Base-by-base conservation (phyloP, 2,113 vertebrate genomes). In the Indicator maculatus region DNA sequence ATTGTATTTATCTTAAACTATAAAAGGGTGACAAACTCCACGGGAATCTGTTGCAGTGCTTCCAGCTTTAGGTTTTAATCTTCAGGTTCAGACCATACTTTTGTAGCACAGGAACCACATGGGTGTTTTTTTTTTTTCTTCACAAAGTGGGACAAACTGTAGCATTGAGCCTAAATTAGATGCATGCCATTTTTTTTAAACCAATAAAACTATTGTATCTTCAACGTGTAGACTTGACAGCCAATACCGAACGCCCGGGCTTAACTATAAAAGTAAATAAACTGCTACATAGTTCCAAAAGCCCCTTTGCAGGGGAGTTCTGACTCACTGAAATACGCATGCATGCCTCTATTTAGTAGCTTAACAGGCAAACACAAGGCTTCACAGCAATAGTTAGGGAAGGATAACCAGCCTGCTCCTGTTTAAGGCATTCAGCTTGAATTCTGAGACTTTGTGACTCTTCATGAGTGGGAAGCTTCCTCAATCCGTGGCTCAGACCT, bases 1-100 rank as follows among this genome's bases (percentile, higher is more conserved):
- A 93, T 95, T 98, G 94, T 98, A 97, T 96, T 97, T 98, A 96
- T 97, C 95, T 95, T 94, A 93, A 89, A 93, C 84, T 95, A 95
- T 96, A 91, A 95, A 96, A 96, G 89, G 96, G 93, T 97, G 92
- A 96, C 89, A 91, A 95, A 91, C 78, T 97, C 93, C 88, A 65
- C 55, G 90, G 93, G 86, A 96, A 95, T 95, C 85, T 92, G 75
- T 96, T 96, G 88, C 89, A 96, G 93, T 96, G 95, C 96, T 97
- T 97, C 96, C 96, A 97, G 94, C 96, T 94, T 96, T 95, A 95
- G 81, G 83, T 93, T 84, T 92, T 90, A 88, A 85, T 95, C 75
- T 94, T 95, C 94, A 90, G 65, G 91, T 94, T 95, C 94, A 96
- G 93, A 92, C 71, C 86, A 12, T 87, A 74, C 89, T 95, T 92